Base-by-base conservation (phyloP, 2,888 invertebrate species). In the Apamea anceps region DNA sequence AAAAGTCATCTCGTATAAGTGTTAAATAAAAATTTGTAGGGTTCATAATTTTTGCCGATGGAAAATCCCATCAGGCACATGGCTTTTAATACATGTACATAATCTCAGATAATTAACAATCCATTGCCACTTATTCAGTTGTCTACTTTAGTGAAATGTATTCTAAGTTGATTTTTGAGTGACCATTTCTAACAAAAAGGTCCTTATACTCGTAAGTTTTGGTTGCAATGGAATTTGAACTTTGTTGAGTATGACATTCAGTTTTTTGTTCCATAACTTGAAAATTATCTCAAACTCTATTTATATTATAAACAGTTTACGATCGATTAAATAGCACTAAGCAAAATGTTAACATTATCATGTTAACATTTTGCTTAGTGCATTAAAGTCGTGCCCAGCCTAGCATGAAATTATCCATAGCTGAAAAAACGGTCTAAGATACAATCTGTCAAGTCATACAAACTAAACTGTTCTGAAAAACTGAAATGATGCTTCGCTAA, bases 391-490 rank as follows among this genome's bases (percentile, higher is more conserved):
- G 18, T 82, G n/a, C 12, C 45, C 28, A 57, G 21, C 7, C 12
- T 54, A n/a, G 4, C 54, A 37, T 83, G 37, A 83, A 76, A 48
- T 63, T 60, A 48, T 42, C 0, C 10, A 48, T 15, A n/a, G 15
- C 37, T 65, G 54, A 76, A 84, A 76, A 62, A 70, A 77, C 28
- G 18, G 7, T 18, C 51, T 77, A 28, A 12, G 51, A 63, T 63
- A 57, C n/a, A 48, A 48, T 37, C 57, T 37, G 12, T 54, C 13
- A 8, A 54, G 6, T 32, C 45, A 42, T 42, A 32, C n/a, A 60
- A 66, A 28, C 10, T 37, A n/a, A 73, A 60, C 13, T 48, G 7
- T 42, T 83, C 48, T 80, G 18, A 77, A 80, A 67, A 83, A 77
- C 67, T 67, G 66, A 32, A 66, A 66, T 8, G 18, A 60, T 75